These are phyloP conservation scores for Callimorpha dominula DNA, from an alignment of 2,888 invertebrate genomes.

Conservation along the genomic window DNA sequence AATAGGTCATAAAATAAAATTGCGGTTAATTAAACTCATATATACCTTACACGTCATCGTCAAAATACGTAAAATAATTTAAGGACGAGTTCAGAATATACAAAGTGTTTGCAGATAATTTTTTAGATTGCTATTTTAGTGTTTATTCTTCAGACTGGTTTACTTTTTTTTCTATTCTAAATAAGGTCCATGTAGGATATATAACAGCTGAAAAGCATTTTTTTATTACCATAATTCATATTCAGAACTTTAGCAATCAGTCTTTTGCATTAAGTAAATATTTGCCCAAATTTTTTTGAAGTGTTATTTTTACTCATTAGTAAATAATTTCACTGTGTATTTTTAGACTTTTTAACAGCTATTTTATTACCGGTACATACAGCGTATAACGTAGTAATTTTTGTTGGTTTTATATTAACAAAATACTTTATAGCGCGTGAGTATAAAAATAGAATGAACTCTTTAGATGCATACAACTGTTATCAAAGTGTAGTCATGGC, in stretches of 20 bases:
- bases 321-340: background rate
- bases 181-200: no score
- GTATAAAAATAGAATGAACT: background rate
- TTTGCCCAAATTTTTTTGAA: no score
- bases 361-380: background rate
- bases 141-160: no score
- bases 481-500: background rate
- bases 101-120: background rate
- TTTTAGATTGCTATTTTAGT: background rate
- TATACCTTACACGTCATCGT: background rate
- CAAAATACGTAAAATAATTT: constrained; percentile 4
- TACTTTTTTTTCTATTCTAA: no score
- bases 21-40: constrained; percentile 28
- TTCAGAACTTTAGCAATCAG: no score
- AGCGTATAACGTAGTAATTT: background rate
- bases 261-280: no score
- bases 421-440: no score
- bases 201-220: no score
- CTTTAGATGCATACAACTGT: background rate
- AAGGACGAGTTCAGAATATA: background rate
- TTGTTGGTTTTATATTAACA: no score
- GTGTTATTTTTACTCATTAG: background rate
- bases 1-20: constrained; percentile 27
- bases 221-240: no score
- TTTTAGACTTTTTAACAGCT: background rate